A percentile compares a stretch with the other conserved stretches of the same genome.
Evolutionary conservation across 2,888 invertebrate genomes (phyloP).

Genomic region (Drosophila seclusa): DNA sequence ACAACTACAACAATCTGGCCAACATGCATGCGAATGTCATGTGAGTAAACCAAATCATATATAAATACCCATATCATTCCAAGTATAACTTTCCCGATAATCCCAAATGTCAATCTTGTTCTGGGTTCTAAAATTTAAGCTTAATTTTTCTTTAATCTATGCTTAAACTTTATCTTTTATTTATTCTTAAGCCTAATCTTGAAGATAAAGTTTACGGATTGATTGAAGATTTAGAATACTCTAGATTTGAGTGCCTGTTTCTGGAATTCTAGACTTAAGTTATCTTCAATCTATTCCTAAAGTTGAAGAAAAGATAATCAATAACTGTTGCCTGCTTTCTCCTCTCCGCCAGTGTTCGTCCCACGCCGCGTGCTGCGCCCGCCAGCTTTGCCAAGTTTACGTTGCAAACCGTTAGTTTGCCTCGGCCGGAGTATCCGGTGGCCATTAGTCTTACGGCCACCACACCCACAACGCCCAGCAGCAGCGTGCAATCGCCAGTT

Average conservation of each 20-base stretch:
- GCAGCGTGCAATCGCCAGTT: conserved; percentile 69
- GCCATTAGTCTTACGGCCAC: conserved; percentile 83
- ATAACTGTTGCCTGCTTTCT: not conserved
- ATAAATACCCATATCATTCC: no score
- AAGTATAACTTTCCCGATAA: no score
- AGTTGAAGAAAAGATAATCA: not conserved
- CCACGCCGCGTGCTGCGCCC: conserved; percentile 83
- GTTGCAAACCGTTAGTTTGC: conserved; percentile 90
- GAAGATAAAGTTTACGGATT: not conserved
- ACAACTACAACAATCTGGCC: conserved; percentile 80
- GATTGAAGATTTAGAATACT: not conserved
- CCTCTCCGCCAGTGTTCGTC: conserved; percentile 73
- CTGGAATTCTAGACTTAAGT: not conserved
- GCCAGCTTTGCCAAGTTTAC: conserved; percentile 87
- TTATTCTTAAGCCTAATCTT: not conserved
- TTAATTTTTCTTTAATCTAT: no score
- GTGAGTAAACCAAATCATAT: conserved; percentile 68
- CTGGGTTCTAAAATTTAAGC: no score
- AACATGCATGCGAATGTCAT: conserved; percentile 85
- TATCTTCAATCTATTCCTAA: not conserved
- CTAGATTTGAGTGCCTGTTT: not conserved
- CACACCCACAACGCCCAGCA: conserved; percentile 77
- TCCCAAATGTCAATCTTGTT: no score
- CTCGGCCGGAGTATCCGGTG: conserved; percentile 90
- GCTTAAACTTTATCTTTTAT: not conserved